A percentile compares a stretch with the other conserved stretches of the same genome.
Conservation (phyloP, 1,140 invertebrate genomes). For the Prorops nasuta region DNA sequence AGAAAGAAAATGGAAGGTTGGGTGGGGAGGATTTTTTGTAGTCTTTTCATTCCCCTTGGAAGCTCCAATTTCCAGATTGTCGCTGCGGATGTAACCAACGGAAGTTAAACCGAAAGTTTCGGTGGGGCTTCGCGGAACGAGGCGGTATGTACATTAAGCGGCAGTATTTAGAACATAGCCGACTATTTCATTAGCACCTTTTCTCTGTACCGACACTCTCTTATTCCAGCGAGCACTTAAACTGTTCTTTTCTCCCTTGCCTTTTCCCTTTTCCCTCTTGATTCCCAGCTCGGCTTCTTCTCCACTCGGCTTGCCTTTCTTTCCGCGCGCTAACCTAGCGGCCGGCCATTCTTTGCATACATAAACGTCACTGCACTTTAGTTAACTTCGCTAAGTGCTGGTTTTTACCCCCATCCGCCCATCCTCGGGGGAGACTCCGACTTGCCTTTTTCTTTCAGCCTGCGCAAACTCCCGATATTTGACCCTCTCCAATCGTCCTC, state of each 20-base stretch:
- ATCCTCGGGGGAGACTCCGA: neutral
- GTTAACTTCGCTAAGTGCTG: conserved; percentile 37
- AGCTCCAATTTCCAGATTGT: too few species aligned
- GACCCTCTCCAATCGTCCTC: neutral
- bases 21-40: too few species aligned
- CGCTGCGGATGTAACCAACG: too few species aligned
- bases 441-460: neutral
- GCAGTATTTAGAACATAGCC: conserved; percentile 32
- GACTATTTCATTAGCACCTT: conserved; percentile 31
- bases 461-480: neutral
- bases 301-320: conserved; percentile 21
- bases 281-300: conserved; percentile 5
- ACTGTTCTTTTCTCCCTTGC: conserved; percentile 17
- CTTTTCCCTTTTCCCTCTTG: conserved; percentile 1
- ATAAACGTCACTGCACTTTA: conserved; percentile 39
- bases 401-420: conserved; percentile 30
- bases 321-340: conserved; percentile 14
- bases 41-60: too few species aligned
- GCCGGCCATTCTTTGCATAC: conserved; percentile 36
- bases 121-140: conserved; percentile 9
- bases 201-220: conserved; percentile 16
- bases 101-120: conserved; percentile 14
- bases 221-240: conserved; percentile 19
- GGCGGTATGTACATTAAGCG: conserved; percentile 21
- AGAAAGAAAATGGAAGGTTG: too few species aligned